Conservation (phyloP, 2,113 vertebrate genomes). For the Gorsachius goisagi region DNA sequence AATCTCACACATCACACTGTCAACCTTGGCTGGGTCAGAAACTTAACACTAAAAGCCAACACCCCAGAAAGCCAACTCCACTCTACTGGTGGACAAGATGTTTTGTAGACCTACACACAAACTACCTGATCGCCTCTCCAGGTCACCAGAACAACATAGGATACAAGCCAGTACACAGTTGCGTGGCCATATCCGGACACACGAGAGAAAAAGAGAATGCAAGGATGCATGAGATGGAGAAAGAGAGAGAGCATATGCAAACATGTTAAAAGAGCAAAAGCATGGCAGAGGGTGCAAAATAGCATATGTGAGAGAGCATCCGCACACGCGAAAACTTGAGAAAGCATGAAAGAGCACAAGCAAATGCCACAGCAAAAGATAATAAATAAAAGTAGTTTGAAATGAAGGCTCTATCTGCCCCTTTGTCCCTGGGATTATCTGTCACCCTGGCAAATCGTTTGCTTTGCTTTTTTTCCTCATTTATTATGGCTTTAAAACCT, state of each 20-base stretch:
- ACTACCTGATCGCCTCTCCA: not conserved
- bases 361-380: not conserved
- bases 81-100: not conserved
- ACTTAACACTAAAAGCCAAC: not conserved
- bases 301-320: fast-evolving
- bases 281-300: not conserved
- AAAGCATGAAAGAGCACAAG: not conserved
- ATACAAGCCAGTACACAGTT: not conserved
- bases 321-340: not conserved
- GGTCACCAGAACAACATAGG: not conserved
- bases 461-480: not conserved
- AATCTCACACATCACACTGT: not conserved
- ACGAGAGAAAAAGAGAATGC: not conserved
- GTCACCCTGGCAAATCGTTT: not conserved
- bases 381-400: not conserved
- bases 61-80: not conserved
- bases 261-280: not conserved
- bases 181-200: not conserved
- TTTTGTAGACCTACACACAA: not conserved
- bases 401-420: not conserved
- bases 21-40: not conserved
- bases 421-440: not conserved
- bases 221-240: not conserved
- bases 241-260: not conserved
- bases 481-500: not conserved